Conservation (phyloP, 2,888 invertebrate species). For the Orthosia incerta region DNA sequence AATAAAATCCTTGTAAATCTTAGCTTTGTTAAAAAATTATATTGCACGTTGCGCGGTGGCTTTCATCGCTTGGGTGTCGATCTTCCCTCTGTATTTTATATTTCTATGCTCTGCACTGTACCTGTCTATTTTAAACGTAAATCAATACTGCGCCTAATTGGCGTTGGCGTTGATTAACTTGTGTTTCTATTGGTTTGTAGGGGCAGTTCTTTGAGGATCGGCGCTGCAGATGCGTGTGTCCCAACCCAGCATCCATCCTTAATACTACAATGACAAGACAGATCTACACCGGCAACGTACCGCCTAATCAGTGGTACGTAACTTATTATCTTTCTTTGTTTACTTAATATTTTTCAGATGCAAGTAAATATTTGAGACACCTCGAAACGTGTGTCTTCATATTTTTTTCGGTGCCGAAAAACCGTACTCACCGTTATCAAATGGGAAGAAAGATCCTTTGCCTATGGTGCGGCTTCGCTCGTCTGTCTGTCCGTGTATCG, state of each 20-base stretch:
- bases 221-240: constrained; percentile 95
- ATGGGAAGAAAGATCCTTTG: no score
- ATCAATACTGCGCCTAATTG: neutral
- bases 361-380: neutral
- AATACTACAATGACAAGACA: constrained; percentile 88
- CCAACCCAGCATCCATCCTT: constrained; percentile 93
- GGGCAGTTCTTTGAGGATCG: constrained; percentile 93
- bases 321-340: neutral
- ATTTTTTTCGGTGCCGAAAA: no score
- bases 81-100: no score
- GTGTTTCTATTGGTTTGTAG: constrained; percentile 30
- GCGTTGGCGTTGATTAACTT: neutral
- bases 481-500: no score
- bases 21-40: neutral
- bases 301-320: constrained; percentile 93
- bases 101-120: neutral
- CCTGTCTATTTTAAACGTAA: constrained; percentile 1
- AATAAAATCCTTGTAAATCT: neutral
- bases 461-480: no score
- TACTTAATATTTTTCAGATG: neutral
- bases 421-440: no score
- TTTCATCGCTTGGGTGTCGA: neutral
- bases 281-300: constrained; percentile 94
- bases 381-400: neutral
- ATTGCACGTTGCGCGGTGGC: neutral